Evolutionary conservation across 1,140 invertebrate genomes (phyloP), one percentile per base, ranked within the genome.

Genomic region (Camponotus pennsylvanicus): DNA sequence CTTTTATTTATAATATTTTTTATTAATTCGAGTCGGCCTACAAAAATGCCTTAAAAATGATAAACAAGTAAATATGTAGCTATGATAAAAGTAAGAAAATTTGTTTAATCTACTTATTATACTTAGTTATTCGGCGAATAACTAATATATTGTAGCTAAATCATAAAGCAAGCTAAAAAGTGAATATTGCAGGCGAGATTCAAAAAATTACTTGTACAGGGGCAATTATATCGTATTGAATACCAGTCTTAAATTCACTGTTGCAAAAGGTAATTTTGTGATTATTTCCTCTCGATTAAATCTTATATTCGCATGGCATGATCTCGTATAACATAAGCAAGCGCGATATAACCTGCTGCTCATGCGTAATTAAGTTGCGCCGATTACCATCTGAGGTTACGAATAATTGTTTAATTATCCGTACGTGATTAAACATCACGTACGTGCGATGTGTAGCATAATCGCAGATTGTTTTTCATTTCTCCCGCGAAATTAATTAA

Each of bases 391-490:
- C 79, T 83, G 61, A 75, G 79, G 69, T 83, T 83, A 83, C 79
- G 79, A 83, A 83, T 83, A 83, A 83, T 83, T 83, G 79, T 83
- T 83, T 83, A 83, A 83, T 83, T 83, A 83, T 83, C 79, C 69
- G 52, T 83, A 73, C 69, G 69, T 83, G 79, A 83, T 83, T 73
- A 83, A 83, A 83, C 55, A 83, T 63, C 79, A 57, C 52, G 69
- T 83, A 75, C 69, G 37, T 40, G 52, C 79, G 79, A 27, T 45
- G 49, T 32, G 69, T 32, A 18, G 52, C 32, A 61, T 73, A 83
- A 83, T 83, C 79, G 69, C 79, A 32, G 40, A 83, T 71, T 83
- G 79, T 61, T 83, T 55, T 40, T 45, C 32, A 42, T 61, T 52
- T 61, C 77, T 70, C 34, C 34, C 32, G 79, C 55, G 69, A 83